Percentiles rank a stretch among this genome's conserved stretches.
These are phyloP conservation scores for Cheirogaleus major DNA, from an alignment of 2,797 vertebrate genomes.

Conservation along the genomic window DNA sequence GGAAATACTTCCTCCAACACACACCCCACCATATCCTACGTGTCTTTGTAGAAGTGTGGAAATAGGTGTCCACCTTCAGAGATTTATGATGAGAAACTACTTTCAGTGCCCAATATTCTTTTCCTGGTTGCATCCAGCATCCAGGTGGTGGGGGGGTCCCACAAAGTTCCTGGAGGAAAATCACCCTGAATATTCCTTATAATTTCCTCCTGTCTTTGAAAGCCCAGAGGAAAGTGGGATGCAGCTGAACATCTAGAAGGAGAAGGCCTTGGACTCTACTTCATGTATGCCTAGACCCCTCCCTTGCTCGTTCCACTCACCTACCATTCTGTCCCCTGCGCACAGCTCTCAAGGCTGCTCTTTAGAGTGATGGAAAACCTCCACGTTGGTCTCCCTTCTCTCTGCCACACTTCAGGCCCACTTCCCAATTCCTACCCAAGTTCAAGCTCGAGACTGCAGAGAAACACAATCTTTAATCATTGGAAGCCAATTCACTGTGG, in stretches of 20 bases:
- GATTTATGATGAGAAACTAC: neutral
- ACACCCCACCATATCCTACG: neutral
- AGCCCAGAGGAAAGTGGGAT: neutral
- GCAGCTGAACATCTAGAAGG: neutral
- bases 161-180: neutral
- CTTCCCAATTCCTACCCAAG: neutral
- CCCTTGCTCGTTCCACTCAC: neutral
- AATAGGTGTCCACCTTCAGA: neutral
- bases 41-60: neutral
- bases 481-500: neutral
- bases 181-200: neutral
- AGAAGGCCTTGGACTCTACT: neutral
- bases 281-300: accelerated
- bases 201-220: neutral
- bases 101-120: neutral
- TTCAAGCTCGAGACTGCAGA: neutral
- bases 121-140: neutral
- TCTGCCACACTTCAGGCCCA: neutral
- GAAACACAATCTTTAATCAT: neutral
- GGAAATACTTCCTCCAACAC: neutral
- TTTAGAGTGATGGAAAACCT: neutral
- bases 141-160: neutral
- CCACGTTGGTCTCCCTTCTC: neutral
- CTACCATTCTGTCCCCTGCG: accelerated
- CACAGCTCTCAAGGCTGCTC: neutral